Percentiles rank a stretch among this genome's conserved stretches.
Evolutionary conservation across 1,140 invertebrate genomes (phyloP).

Genomic region (Drosophila tropicalis): DNA sequence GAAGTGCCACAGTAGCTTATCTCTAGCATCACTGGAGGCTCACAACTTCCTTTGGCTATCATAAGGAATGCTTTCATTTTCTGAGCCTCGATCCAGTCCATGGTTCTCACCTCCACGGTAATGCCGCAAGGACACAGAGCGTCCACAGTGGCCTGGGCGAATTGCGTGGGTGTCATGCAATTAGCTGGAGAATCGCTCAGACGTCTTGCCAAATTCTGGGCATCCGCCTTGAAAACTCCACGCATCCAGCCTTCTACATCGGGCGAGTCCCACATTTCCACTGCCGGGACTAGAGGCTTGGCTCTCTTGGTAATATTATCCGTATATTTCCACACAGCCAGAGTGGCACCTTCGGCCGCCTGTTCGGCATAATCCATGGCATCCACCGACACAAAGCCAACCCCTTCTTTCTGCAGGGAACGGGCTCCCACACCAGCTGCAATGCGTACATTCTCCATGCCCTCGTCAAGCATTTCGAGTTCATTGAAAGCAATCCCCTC

Average conservation of each 20-base stretch:
- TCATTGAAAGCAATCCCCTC: constrained; percentile 86
- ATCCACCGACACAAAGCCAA: constrained; percentile 86
- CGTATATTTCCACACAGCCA: constrained; percentile 87
- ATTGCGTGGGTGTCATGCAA: constrained; percentile 92
- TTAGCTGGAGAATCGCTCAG: constrained; percentile 94
- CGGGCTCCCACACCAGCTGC: constrained; percentile 85
- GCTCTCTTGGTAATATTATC: constrained; percentile 85
- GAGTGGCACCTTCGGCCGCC: constrained; percentile 87
- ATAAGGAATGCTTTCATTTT: constrained; percentile 91
- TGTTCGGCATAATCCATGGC: constrained; percentile 89
- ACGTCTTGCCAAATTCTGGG: constrained; percentile 92
- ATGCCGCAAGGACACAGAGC: constrained; percentile 85
- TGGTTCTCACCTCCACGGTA: constrained; percentile 87
- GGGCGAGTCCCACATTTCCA: constrained; percentile 83
- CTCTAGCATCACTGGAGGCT: constrained; percentile 91
- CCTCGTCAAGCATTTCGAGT: constrained; percentile 88
- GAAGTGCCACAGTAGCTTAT: constrained; percentile 84
- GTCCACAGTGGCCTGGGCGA: constrained; percentile 86
- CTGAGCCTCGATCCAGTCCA: constrained; percentile 88
- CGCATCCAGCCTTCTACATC: constrained; percentile 86
- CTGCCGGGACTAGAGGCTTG: constrained; percentile 81
- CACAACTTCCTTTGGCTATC: constrained; percentile 89
- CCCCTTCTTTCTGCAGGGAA: constrained; percentile 84
- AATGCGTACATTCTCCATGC: constrained; percentile 83
- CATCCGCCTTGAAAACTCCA: constrained; percentile 89